Conservation (phyloP, 2,888 invertebrate species). For the Cephus rjabovi region DNA sequence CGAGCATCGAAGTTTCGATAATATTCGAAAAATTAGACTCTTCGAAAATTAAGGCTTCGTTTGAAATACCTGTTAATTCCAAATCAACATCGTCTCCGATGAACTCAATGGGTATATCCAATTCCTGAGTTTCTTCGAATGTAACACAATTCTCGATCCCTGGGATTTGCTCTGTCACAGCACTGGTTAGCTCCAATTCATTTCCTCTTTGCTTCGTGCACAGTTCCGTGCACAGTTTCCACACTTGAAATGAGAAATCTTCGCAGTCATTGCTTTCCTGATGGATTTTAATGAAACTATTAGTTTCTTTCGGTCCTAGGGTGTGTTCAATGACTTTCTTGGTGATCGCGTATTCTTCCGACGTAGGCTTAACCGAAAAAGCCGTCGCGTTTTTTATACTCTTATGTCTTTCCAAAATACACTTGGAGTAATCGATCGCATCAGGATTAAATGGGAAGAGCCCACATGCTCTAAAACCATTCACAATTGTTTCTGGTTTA, state of each 20-base stretch:
- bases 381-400: background rate
- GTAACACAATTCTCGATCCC: background rate
- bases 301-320: conserved; percentile 5
- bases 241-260: conserved; percentile 1
- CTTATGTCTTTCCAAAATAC: conserved; percentile 9
- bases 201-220: background rate
- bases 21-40: background rate
- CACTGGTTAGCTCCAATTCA: background rate
- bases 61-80: conserved; percentile 4
- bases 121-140: background rate
- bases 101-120: background rate
- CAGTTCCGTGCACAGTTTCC: background rate
- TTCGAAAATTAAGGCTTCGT: conserved; percentile 1
- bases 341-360: conserved; percentile 5
- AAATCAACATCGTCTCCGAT: conserved; percentile 8
- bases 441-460: conserved; percentile 22
- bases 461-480: conserved; percentile 29
- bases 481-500: conserved; percentile 14
- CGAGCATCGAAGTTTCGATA: conserved; percentile 5
- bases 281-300: background rate
- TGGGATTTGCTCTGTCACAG: background rate
- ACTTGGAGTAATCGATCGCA: conserved; percentile 24
- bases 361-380: background rate
- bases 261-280: background rate
- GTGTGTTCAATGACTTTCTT: conserved; percentile 10